Evolutionary conservation across 2,888 invertebrate species (phyloP), one percentile per base, ranked within the genome.

Genomic region (Drosophila helvetica): DNA sequence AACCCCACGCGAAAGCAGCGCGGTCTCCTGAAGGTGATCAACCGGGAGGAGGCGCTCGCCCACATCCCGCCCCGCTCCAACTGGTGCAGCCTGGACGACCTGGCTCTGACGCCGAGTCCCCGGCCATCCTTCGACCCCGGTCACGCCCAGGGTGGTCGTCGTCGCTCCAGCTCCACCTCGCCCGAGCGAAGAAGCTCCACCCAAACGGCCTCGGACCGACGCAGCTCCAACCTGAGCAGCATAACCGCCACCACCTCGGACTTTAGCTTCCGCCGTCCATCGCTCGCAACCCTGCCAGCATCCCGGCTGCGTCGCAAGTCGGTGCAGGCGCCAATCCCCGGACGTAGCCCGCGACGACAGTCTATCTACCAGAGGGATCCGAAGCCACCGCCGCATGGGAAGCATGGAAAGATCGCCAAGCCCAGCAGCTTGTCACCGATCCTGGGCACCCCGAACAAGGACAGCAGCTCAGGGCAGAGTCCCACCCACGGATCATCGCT

Each of bases 371-470:
- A 71, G 7, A 58, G 42, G 46, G 80, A 78, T 38, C 38, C 66
- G 25, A 61, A 60, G 19, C 55, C 53, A 1, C 56, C 38, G 48
- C 62, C 52, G 12, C 9, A 38, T 15, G 65, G 51, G 18, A 74
- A 86, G 12, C 86, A 90, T 2, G 78, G 89, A 0, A 91, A 91
- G 72, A 89, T 92, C 46, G 90, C 84, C 8, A 92, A 91, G 48
- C 92, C 92, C 12, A 88, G 89, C 22, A 91, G 91, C 1, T 72
- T 92, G 1, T 92, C 92, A 0, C 92, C 92, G 0, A 92, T 92
- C 15, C 90, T 92, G 55, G 92, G 92, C 1, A 92, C 92, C 0
- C 92, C 92, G 3, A 92, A 92, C 60, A 92, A 91, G 70, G 92
- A 92, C 22, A 76, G 88, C 58, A 81, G 90, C 42, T 77, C 86